Evolutionary conservation across 1,140 invertebrate species (phyloP), one percentile per base, ranked within the genome.

Genomic region (Caenorhabditis briggsae): DNA sequence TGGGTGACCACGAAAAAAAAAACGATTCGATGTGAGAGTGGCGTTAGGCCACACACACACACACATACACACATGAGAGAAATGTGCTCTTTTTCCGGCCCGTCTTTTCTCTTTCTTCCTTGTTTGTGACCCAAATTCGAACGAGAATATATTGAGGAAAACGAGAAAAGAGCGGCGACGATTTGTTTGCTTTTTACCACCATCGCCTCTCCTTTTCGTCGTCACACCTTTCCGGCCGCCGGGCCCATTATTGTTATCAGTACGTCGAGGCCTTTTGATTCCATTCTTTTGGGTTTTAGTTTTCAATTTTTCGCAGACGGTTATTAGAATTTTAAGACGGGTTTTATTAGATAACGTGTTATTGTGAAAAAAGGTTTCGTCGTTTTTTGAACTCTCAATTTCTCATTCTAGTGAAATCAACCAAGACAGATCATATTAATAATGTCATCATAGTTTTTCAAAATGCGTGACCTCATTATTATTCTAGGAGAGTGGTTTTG

Each of bases 151-250:
- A 53, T 16, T 46, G 70, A 43, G 46, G 46, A 78, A 78, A 50
- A 78, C 70, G 46, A 78, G 70, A 33, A 33, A 33, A 33, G 33
- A 33, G 33, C 33, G 33, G 33, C 33, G 33, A 50, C 70, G n/a
- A 78, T 78, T 78, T 78, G 70, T 78, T 78, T 78, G 23, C 70
- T 78, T 78, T 78, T 78, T 43, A 70, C 70, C 70, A n/a, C 70
- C 33, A 33, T 33, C 33, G 3, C 33, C 33, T 33, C 33, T 33
- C 33, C 33, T 33, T 33, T 3, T 53, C 70, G 20, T 78, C 70
- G n/a, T 25, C 46, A 33, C 61, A 78, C 70, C 46, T 78, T 20
- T 23, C 14, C 46, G 46, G 46, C 70, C 46, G 33, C 33, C 33
- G 33, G 33, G 3, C 33, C 33, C 33, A 33, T 33, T 58, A 18